Evolutionary conservation across 2,888 invertebrate genomes (phyloP), one percentile per base, ranked within the genome.

Genomic region (Mythimna albipuncta): DNA sequence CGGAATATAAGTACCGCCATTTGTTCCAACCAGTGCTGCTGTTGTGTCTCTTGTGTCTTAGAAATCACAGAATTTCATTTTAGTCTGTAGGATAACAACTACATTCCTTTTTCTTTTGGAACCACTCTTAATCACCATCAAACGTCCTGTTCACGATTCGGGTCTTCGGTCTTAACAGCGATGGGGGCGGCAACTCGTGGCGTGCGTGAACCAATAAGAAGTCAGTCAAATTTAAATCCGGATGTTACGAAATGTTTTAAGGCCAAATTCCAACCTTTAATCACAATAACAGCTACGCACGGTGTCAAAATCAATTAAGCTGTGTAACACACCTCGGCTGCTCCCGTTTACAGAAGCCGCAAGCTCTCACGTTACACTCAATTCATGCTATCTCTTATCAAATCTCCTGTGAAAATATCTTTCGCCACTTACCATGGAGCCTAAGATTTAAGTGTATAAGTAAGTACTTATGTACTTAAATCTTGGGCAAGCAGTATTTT

Each of bases 391-490:
- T 71, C 69, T 62, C 69, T 75, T 75, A 75, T 81, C 66, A 81
- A 73, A 77, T 82, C 75, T 69, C 32, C 64, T 79, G 75, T 80
- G 80, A 79, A 80, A 79, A 80, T 71, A 79, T 79, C 80, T 79
- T 41, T 41, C 19, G 54, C 35, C 50, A 32, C n/a, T 41, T 64
- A 47, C 52, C n/a, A 54, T n/a, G 38, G 26, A 26, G 50, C 41
- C 9, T n/a, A 64, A 41, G 32, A 77, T 57, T 57, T 35, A 35
- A 38, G n/a, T 41, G 62, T 16, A 54, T n/a, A 35, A 0, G 10
- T 21, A 16, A 13, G 13, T 44, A 10, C 26, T 26, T 26, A 41
- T 38, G 38, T 7, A 38, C 7, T 38, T 38, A 38, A 38, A 38
- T 38, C 38, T 38, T 38, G 7, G 38, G 6, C 38, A 10, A 10